Evolutionary conservation across 2,888 invertebrate genomes (phyloP), one percentile per base, ranked within the genome.

Genomic region (Parnassius orleans): DNA sequence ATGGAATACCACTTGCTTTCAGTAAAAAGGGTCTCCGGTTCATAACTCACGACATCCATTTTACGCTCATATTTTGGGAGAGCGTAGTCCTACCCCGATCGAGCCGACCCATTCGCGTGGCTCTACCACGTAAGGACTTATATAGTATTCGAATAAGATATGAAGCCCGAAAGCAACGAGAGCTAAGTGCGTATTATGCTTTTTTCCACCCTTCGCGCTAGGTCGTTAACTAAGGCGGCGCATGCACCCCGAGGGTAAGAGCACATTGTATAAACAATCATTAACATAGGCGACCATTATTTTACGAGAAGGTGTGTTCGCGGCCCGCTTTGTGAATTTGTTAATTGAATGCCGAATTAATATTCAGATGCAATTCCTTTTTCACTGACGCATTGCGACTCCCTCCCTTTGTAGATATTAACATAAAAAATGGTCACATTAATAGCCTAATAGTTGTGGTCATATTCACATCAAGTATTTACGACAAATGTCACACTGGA

Each of bases 211-310:
- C 50, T 55, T 50, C 42, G 10, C 44, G 48, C 10, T 57, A 54
- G 55, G 61, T 65, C 55, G 55, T 55, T 60, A 58, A 63, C 43
- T 65, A 24, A 47, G 44, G 10, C 11, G 46, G 46, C 63, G 57
- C 53, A 57, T 53, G 57, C 57, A 57, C 56, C 60, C 54, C 42
- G 42, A 52, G 62, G 57, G 65, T 57, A 53, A 42, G 53, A 63
- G 57, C 63, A 58, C 57, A 47, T 57, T 48, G 60, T 53, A 54
- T 55, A 63, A 65, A 65, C 57, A 57, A 48, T 63, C 42, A 65
- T 65, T 65, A 60, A 63, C 65, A 65, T 57, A 63, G 60, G 47
- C 57, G 63, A 48, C 63, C 55, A 65, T 63, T 58, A 54, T 58
- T 58, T 55, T 55, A 65, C 55, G 62, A 60, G 60, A 33, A 50